Evolutionary conservation across 2,797 vertebrate species (phyloP), one percentile per base, ranked within the genome.

Genomic region (Melanogrammus aeglefinus): DNA sequence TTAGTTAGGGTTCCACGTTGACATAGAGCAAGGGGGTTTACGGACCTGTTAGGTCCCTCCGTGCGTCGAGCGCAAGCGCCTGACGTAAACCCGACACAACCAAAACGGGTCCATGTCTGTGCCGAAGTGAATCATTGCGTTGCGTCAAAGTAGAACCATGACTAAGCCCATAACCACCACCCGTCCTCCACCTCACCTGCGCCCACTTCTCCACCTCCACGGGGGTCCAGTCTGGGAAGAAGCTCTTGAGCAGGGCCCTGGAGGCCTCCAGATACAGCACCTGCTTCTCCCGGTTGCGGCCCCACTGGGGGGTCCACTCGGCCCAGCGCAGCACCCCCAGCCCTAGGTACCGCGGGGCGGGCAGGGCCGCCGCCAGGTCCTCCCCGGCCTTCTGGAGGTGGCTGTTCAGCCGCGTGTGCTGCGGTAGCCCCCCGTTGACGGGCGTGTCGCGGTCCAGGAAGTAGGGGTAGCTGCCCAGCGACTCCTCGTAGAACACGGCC

Each of bases 161-260:
- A 14, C 72, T 6, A n/a, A 36, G 35, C 5, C 13, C 3, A 1
- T 1, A 1, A 21, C 74, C 69, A 41, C 51, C 47, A 39, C 4
- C 33, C 4, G 9, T 0, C 41, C 31, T 18, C 83, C 31, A 33
- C 13, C 82, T 89, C 82, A 95, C 94, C 94, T 92, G 84, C 74
- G 94, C 93, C 95, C 94, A 95, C 85, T 91, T 93, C 82, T 94
- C 94, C 86, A 95, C 89, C 79, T 94, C 93, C 3, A 89, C 93
- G 0, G 88, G 71, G 3, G 79, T 93, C 95, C 94, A 95, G 78
- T 82, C 89, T 2, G 93, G 94, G 77, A 95, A 95, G 86, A 95
- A 95, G 2, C 73, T 39, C 71, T 80, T 91, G 29, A 95, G 86
- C 79, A 94, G 81, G 0, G 89, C 91, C 63, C 90, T 91, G 0